A percentile compares a stretch with the other conserved stretches of the same genome.
Evolutionary conservation across 2,113 vertebrate species (phyloP).

Genomic region (Phyllopteryx taeniolatus): DNA sequence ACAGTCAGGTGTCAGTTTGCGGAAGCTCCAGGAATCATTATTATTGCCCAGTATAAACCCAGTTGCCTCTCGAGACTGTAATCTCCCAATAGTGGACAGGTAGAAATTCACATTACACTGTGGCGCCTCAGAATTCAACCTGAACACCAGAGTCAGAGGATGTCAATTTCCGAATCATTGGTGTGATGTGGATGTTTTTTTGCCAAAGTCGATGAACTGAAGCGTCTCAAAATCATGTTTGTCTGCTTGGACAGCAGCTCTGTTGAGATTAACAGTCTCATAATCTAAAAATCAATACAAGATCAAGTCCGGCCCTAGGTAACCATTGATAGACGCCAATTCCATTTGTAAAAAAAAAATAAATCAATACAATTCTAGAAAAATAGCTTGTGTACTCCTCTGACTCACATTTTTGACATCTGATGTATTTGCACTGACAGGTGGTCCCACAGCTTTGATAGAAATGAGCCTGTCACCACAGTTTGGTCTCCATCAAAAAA

Average conservation of each 20-base stretch:
- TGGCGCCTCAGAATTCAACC: conserved; percentile 27
- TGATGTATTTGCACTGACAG: neutral
- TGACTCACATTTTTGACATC: neutral
- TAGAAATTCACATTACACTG: neutral
- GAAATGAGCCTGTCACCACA: neutral
- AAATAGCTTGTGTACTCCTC: neutral
- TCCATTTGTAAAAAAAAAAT: conserved; percentile 1
- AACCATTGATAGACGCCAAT: conserved; percentile 13
- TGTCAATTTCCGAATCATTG: neutral
- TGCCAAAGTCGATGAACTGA: conserved; percentile 2
- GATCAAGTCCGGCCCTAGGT: neutral
- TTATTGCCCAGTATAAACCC: neutral
- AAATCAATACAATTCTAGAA: neutral
- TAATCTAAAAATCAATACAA: conserved; percentile 31
- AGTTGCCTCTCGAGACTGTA: neutral
- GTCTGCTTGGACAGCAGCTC: conserved; percentile 1
- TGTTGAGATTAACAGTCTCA: conserved; percentile 13
- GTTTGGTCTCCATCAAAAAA: neutral
- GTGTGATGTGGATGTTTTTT: conserved; percentile 14
- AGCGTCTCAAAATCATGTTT: conserved; percentile 12
- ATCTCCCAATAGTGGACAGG: neutral
- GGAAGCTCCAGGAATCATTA: neutral
- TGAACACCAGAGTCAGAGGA: conserved; percentile 3
- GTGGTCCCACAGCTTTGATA: neutral
- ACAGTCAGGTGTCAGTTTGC: no score